phyloP scores from a whole-genome alignment of 1,140 invertebrate species.

The Atta texana region DNA sequence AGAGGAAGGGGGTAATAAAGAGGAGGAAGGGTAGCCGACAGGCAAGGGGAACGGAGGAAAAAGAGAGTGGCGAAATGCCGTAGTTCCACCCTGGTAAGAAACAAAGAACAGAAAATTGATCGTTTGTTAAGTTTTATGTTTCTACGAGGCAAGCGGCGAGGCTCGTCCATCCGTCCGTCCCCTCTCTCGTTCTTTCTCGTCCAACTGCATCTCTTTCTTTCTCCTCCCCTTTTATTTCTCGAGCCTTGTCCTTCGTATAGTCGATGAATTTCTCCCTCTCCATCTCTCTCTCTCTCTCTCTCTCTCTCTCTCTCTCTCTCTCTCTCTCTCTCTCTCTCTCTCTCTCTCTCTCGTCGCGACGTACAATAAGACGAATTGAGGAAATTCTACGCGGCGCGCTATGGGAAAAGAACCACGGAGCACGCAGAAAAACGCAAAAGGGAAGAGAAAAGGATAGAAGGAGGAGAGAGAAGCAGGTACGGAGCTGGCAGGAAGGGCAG shows the following conservation, averaged over 20 bases:
- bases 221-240: background rate
- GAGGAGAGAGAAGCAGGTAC: slow-evolving; percentile 1
- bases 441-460: background rate
- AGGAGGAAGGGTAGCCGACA: slow-evolving; percentile 34
- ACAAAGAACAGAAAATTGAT: slow-evolving; percentile 85
- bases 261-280: background rate
- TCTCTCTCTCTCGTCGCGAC: slow-evolving; percentile 30
- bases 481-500: slow-evolving; percentile 5
- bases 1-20: slow-evolving; percentile 62
- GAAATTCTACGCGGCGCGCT: slow-evolving; percentile 77
- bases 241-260: slow-evolving; percentile 16
- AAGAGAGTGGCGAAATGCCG: slow-evolving; percentile 73
- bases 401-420: slow-evolving; percentile 75
- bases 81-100: slow-evolving; percentile 81
- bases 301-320: background rate
- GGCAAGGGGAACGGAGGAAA: slow-evolving; percentile 15
- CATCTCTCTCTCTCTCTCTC: background rate
- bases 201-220: background rate
- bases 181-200: slow-evolving; percentile 10
- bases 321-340: background rate
- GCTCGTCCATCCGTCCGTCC: slow-evolving; percentile 50
- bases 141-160: slow-evolving; percentile 66
- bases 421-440: slow-evolving; percentile 73
- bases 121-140: slow-evolving; percentile 85
- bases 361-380: slow-evolving; percentile 77